phyloP scores from a whole-genome alignment of 2,113 vertebrate genomes.

The Rousettus leschenaultii region DNA sequence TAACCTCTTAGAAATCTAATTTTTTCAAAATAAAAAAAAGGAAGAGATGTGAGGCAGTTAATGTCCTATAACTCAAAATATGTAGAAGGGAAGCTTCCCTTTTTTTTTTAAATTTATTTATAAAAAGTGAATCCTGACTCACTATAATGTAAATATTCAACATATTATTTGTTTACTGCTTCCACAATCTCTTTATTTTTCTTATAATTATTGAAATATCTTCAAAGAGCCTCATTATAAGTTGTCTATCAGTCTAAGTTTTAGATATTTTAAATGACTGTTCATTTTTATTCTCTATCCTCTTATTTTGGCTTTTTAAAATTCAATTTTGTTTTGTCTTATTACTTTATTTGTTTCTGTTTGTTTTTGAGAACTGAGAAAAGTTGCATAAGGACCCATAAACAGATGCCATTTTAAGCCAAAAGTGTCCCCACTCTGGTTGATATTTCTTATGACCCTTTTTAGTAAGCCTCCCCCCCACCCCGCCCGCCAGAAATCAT shows the following conservation, averaged over 20 bases:
- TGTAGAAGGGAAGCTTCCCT: background rate
- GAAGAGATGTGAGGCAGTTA: background rate
- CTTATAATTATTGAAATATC: background rate
- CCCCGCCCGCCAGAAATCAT: slow-evolving; percentile 41
- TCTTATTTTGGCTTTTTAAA: background rate
- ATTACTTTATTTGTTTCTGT: background rate
- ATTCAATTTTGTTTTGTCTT: background rate
- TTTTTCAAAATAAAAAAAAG: background rate
- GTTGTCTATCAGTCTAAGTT: background rate
- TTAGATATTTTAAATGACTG: background rate
- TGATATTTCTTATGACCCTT: slow-evolving; percentile 59
- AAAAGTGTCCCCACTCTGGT: slow-evolving; percentile 32
- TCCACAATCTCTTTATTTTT: background rate
- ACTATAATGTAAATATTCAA: background rate
- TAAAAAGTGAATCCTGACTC: background rate
- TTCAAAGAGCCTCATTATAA: background rate
- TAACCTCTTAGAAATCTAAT: background rate
- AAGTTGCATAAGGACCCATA: background rate
- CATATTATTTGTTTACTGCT: background rate
- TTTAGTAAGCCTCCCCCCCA: slow-evolving; percentile 17
- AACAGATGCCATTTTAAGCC: background rate
- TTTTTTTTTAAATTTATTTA: background rate
- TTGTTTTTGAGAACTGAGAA: background rate
- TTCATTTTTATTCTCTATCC: background rate
- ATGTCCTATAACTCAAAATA: background rate